Conservation (phyloP, 2,797 vertebrate genomes). For the Cygnus olor region DNA sequence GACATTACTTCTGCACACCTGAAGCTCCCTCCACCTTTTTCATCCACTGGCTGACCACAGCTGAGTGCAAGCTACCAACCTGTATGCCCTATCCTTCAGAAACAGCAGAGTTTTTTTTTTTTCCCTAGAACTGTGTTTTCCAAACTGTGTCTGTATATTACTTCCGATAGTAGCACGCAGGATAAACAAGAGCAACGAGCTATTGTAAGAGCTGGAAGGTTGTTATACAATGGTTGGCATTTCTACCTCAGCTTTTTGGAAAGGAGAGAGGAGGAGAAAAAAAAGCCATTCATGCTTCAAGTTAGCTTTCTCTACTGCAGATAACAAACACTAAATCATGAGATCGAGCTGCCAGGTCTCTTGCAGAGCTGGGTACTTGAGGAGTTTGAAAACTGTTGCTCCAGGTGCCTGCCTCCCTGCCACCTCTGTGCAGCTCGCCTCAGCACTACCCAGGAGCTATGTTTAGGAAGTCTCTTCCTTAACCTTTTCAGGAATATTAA, state of each 20-base stretch:
- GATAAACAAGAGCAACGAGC: neutral
- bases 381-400: neutral
- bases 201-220: neutral
- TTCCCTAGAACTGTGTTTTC: neutral
- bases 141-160: neutral
- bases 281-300: neutral
- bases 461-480: neutral
- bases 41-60: neutral
- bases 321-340: neutral
- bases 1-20: fast-evolving
- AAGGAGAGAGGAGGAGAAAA: neutral
- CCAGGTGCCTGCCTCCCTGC: neutral
- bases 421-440: neutral
- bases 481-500: neutral
- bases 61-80: neutral
- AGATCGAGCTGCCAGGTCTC: neutral
- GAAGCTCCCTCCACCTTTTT: neutral
- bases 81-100: fast-evolving
- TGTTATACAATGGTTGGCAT: neutral
- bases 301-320: neutral
- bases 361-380: neutral
- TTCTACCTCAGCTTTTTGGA: neutral
- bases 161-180: neutral
- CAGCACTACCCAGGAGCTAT: neutral
- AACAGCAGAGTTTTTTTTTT: neutral